phyloP scores from a whole-genome alignment of 2,888 invertebrate species.

The Crioceris asparagi region DNA sequence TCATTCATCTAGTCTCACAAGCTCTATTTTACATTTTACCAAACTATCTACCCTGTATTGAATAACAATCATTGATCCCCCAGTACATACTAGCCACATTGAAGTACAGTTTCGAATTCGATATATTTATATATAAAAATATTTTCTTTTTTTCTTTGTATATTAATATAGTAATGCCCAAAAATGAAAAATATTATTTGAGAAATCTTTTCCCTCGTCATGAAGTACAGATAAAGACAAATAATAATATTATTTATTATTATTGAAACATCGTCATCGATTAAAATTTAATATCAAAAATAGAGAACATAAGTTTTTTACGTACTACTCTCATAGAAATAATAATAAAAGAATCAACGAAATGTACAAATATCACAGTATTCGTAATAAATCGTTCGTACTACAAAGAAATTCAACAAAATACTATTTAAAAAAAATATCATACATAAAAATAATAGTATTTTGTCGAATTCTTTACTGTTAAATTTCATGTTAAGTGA shows the following conservation, averaged over 20 bases:
- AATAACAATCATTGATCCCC: too few species aligned
- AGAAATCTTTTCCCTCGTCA: too few species aligned
- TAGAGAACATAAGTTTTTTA: constrained; percentile 25
- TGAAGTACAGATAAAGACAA: constrained; percentile 22
- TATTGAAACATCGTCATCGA: constrained; percentile 14
- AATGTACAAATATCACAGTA: constrained; percentile 37
- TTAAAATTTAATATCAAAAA: constrained; percentile 28
- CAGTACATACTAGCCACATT: too few species aligned
- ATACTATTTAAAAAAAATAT: too few species aligned
- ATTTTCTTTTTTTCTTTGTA: constrained; percentile 13
- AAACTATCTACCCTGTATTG: too few species aligned
- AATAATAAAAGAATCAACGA: constrained; percentile 29
- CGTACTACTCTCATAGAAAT: constrained; percentile 24
- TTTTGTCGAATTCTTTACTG: too few species aligned
- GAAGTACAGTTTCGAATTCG: too few species aligned
- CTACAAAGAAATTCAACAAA: too few species aligned
- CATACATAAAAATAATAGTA: too few species aligned
- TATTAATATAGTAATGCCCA: constrained; percentile 24
- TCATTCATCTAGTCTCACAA: too few species aligned
- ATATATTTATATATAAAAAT: constrained; percentile 14
- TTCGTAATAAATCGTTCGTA: constrained; percentile 27
- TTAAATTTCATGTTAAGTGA: too few species aligned
- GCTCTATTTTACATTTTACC: too few species aligned
- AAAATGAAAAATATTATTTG: constrained; percentile 16
- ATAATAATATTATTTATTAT: constrained; percentile 10